Base-by-base conservation (phyloP, 2,113 vertebrate species). In the Hippocampus comes region DNA sequence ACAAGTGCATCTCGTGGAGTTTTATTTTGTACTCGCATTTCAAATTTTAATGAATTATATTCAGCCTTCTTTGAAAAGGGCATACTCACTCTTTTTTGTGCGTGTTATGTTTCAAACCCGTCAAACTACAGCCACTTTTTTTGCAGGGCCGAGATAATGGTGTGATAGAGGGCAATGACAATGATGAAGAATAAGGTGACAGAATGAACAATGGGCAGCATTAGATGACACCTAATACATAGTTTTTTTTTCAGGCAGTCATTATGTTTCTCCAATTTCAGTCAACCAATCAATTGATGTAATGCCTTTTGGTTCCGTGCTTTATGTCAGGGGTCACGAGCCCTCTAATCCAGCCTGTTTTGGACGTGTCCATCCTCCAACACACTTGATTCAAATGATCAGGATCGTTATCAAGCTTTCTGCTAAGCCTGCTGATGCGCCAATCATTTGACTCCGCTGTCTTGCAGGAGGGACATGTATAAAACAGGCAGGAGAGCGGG, bases 31-130 rank as follows among this genome's bases (percentile, higher is more conserved):
- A 70, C 23, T 72, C 49, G 20, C 41, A 65, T 74, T 69, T 27
- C 48, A 76, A 67, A 46, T n/a, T 72, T 66, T 59, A 67, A 68
- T 77, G 30, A 70, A 17, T 78, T 77, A 41, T 63, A 72, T 75
- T 80, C 60, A 70, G 74, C 21, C 23, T 67, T 66, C 17, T 66
- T 73, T 60, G 59, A 11, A 34, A 38, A 20, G 34, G 23, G n/a
- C 60, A 63, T 21, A 18, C 43, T 49, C 51, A 68, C 15, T 11
- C 63, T 74, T 65, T 67, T 49, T 57, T 53, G 23, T 70, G 7
- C n/a, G 46, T 67, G 5, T 46, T 38, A n/a, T 38, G 48, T 34
- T 3, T 49, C 41, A 4, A 18, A 27, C 55, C 23, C 8, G 57
- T 59, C 12, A 34, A 0, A 14, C 5, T 27, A 27, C 56, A 30